Percentiles rank a stretch among this genome's conserved stretches.
Evolutionary conservation across 2,888 invertebrate species (phyloP).

Genomic region (Holacanthella duospinosa): DNA sequence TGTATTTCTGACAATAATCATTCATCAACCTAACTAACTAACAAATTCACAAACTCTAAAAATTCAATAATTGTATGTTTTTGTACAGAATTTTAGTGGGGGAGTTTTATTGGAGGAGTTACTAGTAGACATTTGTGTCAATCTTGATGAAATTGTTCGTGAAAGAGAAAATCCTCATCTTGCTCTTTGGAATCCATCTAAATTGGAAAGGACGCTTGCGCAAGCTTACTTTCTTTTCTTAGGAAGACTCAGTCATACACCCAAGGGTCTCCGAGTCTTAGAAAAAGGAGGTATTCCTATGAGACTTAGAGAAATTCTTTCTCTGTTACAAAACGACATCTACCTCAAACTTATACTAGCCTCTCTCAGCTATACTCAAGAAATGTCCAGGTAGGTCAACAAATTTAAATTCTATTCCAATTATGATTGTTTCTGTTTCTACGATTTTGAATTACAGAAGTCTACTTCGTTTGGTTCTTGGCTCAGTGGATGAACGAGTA

Average conservation of each 20-base stretch:
- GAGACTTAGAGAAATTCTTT: constrained; percentile 27
- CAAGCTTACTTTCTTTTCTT: constrained; percentile 91
- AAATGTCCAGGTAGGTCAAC: constrained; percentile 29
- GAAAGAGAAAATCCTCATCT: constrained; percentile 68
- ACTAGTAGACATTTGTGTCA: constrained; percentile 65
- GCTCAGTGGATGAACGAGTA: constrained; percentile 46
- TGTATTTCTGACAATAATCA: no score
- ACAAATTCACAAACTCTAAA: neutral
- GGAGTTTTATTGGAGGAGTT: constrained; percentile 57
- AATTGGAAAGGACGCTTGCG: constrained; percentile 77
- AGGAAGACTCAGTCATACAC: constrained; percentile 56
- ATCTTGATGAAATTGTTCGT: constrained; percentile 57
- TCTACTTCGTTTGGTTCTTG: constrained; percentile 47
- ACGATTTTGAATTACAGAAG: constrained; percentile 41
- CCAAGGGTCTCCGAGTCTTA: constrained; percentile 54
- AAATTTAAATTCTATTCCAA: neutral
- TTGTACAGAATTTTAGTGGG: constrained; percentile 32
- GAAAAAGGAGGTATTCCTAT: constrained; percentile 54
- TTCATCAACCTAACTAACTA: no score
- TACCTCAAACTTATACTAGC: constrained; percentile 89
- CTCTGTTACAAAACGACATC: constrained; percentile 71
- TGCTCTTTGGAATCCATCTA: constrained; percentile 75
- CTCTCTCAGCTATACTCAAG: constrained; percentile 68
- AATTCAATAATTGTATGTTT: neutral
- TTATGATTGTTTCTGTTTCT: neutral